A percentile compares a stretch with the other conserved stretches of the same genome.
These are phyloP conservation scores for Ciconia boyciana DNA, from an alignment of 2,113 vertebrate species.

Conservation along the genomic window DNA sequence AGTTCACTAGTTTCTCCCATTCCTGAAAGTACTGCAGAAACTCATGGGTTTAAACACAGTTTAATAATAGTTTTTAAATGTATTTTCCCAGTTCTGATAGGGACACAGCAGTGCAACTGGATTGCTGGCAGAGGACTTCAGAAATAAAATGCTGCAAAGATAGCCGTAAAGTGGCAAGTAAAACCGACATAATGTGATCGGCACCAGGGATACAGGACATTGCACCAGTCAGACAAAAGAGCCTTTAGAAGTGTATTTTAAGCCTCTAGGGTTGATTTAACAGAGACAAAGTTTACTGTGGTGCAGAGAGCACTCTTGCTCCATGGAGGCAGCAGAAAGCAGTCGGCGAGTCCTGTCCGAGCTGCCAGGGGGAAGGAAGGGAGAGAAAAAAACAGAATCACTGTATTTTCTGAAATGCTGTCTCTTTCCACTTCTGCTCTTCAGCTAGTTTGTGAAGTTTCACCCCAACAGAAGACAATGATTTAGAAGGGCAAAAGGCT, in stretches of 20 bases:
- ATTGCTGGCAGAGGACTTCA: constrained; percentile 39
- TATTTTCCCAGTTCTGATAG: not conserved
- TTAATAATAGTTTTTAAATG: not conserved
- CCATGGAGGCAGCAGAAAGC: not conserved
- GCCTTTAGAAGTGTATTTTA: constrained; percentile 51
- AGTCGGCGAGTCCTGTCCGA: accelerated
- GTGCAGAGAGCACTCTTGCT: not conserved
- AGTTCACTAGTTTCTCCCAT: not conserved
- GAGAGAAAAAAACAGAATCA: not conserved
- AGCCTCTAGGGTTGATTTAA: constrained; percentile 35
- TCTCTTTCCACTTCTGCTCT: not conserved
- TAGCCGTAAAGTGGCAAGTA: constrained; percentile 37
- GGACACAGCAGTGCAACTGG: not conserved
- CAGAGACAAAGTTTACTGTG: constrained; percentile 28
- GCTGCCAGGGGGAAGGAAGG: not conserved
- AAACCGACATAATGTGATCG: constrained; percentile 33
- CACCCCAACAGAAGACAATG: not conserved
- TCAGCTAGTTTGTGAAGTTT: not conserved
- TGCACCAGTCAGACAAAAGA: constrained; percentile 32
- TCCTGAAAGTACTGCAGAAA: not conserved
- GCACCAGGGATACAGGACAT: constrained; percentile 38
- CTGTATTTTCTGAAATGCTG: not conserved
- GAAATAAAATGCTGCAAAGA: constrained; percentile 40
- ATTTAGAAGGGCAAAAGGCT: not conserved
- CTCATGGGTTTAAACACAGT: not conserved